Base-by-base conservation (phyloP, 2,888 invertebrate species). In the Drosophila setosimentum region DNA sequence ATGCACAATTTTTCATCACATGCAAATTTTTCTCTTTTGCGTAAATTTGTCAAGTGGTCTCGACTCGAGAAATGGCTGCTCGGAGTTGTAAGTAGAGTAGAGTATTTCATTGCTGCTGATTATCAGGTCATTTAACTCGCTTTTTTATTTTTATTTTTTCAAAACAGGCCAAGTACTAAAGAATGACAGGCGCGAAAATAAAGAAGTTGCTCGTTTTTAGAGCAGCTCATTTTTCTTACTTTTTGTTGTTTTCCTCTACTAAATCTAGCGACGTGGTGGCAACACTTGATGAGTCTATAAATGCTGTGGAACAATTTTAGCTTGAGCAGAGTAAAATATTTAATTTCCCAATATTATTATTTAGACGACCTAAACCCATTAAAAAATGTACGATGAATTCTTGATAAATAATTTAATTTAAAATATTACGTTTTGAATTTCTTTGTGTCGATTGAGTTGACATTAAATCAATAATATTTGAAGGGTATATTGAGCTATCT, bases 11-110 rank as follows among this genome's bases (percentile, higher is more conserved):
- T 83, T 73, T 81, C 71, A 89, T 67, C 78, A 69, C 73, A 86
- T 78, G 79, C 74, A 73, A 63, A 77, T 78, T 87, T 45, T 80
- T 66, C 68, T 66, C 68, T 70, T 32, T 24, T 45, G 50, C 72
- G 67, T 79, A 79, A 84, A 90, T 90, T 90, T 90, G 87, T 91
- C 89, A 89, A 89, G 69, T 76, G 78, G 68, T 37, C 55, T 8
- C 29, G 37, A 55, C 55, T 8, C 29, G 37, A n/a, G 29, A 24
- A 33, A 33, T 5, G 33, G 33, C 13, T 33, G 33, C 33, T 13
- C 33, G 1, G 27, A 37, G 55, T 10, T 24, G 13, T 29, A 37
- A 35, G 45, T 50, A 42, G 16, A 58, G 57, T 35, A 40, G 48
- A 58, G 73, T 45, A 45, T 51, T 68, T 40, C 65, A 63, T 45